These are phyloP conservation scores for Thunnus maccoyii DNA, from an alignment of 2,113 vertebrate species.

Conservation along the genomic window DNA sequence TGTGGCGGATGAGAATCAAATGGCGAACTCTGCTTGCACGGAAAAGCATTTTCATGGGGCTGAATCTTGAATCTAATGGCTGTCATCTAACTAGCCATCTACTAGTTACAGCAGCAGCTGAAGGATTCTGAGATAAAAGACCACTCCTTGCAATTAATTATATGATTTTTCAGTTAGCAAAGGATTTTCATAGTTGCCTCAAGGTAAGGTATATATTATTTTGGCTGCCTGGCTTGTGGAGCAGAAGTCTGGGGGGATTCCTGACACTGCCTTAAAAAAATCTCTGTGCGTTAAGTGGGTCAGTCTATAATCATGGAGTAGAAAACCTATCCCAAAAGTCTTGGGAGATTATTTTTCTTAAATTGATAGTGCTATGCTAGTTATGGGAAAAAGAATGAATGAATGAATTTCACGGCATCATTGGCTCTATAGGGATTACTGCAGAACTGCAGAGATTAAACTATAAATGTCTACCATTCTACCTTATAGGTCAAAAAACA, in stretches of 20 bases:
- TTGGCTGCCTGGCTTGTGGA: slow-evolving; percentile 35
- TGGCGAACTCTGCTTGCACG: background rate
- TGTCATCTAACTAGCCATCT: background rate
- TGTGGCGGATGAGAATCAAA: slow-evolving; percentile 29
- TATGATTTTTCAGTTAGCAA: slow-evolving; percentile 27
- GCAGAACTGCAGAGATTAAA: background rate
- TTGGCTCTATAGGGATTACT: slow-evolving; percentile 35
- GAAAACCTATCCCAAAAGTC: slow-evolving; percentile 42
- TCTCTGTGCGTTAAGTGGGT: slow-evolving; percentile 54
- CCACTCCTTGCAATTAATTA: slow-evolving; percentile 22
- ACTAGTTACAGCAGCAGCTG: slow-evolving; percentile 12
- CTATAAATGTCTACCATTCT: slow-evolving; percentile 9
- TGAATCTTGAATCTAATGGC: slow-evolving; percentile 24
- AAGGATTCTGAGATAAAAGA: slow-evolving; percentile 29
- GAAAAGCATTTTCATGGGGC: slow-evolving; percentile 2
- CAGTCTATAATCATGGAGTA: slow-evolving; percentile 45
- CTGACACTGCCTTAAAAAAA: slow-evolving; percentile 34
- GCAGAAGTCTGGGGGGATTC: slow-evolving; percentile 34
- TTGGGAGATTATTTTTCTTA: slow-evolving; percentile 16
- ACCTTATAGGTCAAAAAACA: slow-evolving; percentile 34
- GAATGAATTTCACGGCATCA: slow-evolving; percentile 37
- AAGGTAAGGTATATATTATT: slow-evolving; percentile 24
- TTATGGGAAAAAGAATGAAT: slow-evolving; percentile 20
- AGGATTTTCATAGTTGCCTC: slow-evolving; percentile 43
- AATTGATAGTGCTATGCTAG: slow-evolving; percentile 37